Evolutionary conservation across 2,888 invertebrate species (phyloP).

Genomic region (Abrostola triplasia): DNA sequence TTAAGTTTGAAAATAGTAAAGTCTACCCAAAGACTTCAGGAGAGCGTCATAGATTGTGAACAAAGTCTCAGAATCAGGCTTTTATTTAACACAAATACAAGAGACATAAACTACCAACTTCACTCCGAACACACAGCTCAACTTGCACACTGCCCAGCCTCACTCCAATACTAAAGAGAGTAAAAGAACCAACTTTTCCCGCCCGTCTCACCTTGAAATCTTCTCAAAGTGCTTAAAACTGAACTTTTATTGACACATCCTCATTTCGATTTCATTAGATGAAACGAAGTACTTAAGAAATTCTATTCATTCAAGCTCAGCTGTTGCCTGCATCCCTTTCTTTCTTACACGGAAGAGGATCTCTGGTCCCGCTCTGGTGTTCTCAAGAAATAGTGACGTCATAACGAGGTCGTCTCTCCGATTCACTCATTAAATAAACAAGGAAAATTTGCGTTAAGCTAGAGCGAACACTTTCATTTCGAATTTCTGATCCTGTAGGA

Average conservation of each 20-base stretch:
- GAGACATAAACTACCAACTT: neutral
- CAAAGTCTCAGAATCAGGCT: too few species aligned
- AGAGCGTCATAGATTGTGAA: too few species aligned
- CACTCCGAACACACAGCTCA: constrained; percentile 4
- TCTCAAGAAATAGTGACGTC: constrained; percentile 82
- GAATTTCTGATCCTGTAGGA: neutral
- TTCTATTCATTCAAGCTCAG: constrained; percentile 80
- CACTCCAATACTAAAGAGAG: constrained; percentile 22
- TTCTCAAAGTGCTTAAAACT: constrained; percentile 54
- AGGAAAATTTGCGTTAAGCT: constrained; percentile 67
- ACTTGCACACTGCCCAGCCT: constrained; percentile 15
- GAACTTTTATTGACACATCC: constrained; percentile 67
- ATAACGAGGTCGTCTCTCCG: constrained; percentile 84
- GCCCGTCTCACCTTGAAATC: constrained; percentile 57
- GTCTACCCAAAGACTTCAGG: too few species aligned
- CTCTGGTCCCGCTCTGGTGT: constrained; percentile 66
- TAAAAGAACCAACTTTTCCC: constrained; percentile 32
- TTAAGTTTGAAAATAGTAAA: too few species aligned
- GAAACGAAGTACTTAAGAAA: constrained; percentile 74
- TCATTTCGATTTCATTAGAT: constrained; percentile 77
- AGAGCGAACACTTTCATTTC: constrained; percentile 42
- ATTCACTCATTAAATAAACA: constrained; percentile 88
- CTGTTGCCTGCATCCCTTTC: constrained; percentile 67
- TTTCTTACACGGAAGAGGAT: constrained; percentile 43
- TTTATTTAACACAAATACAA: neutral